Conservation (phyloP, 2,888 invertebrate genomes). For the Patella ulyssiponensis region DNA sequence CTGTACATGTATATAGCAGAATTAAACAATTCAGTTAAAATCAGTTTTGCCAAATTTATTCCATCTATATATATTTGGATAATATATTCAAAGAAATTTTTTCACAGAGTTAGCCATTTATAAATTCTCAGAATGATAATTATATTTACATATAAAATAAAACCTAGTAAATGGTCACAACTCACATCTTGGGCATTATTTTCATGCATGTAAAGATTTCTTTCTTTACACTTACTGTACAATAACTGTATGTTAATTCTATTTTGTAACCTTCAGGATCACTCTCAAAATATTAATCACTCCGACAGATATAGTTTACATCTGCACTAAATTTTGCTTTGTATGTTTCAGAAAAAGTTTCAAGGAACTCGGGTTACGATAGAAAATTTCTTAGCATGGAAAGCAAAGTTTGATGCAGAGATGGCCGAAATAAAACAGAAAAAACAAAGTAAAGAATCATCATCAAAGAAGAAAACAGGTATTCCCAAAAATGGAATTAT, state of each 20-base stretch:
- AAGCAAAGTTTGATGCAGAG: conserved; percentile 91
- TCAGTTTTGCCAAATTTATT: no score
- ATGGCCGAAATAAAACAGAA: conserved; percentile 77
- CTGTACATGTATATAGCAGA: no score
- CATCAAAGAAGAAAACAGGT: conserved; percentile 82
- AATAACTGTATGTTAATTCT: not conserved
- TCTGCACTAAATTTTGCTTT: not conserved
- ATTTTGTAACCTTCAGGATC: not conserved
- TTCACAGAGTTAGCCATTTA: no score
- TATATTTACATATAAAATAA: no score
- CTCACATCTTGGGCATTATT: no score
- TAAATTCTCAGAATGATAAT: no score
- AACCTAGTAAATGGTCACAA: no score
- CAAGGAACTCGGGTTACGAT: conserved; percentile 96
- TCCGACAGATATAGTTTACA: not conserved
- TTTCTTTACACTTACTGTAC: no score
- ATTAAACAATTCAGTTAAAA: no score
- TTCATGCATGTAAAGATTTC: no score
- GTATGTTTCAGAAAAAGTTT: conserved; percentile 84
- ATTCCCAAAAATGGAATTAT: conserved; percentile 14
- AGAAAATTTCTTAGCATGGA: conserved; percentile 96
- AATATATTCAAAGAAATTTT: no score
- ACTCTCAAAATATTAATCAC: not conserved
- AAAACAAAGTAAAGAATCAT: conserved; percentile 73
- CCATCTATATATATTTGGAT: no score